Percentiles rank a stretch among this genome's conserved stretches.
phyloP scores from a whole-genome alignment of 2,888 invertebrate genomes.

The Diaprepes abbreviatus region DNA sequence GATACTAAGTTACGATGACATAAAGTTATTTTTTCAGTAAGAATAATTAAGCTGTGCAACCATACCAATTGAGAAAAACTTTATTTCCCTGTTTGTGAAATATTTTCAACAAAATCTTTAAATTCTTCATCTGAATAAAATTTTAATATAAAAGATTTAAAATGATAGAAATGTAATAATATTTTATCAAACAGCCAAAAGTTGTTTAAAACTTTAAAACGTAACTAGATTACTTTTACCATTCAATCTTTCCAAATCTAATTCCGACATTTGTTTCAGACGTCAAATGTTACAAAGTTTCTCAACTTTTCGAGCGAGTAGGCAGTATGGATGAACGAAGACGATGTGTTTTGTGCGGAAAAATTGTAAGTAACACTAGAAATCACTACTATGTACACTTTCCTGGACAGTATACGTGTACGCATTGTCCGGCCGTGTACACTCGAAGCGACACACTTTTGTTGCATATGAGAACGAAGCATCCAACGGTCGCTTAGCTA shows the following conservation, averaged over 20 bases:
- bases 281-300: conserved; percentile 71
- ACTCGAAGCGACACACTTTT: conserved; percentile 73
- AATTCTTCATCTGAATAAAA: no score
- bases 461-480: conserved; percentile 73
- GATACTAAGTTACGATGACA: no score
- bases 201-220: not conserved
- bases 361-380: conserved; percentile 74
- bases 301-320: conserved; percentile 73
- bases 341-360: conserved; percentile 73
- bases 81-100: no score
- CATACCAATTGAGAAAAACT: no score
- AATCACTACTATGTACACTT: conserved; percentile 76
- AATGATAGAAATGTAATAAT: no score
- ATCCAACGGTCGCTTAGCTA: conserved; percentile 67
- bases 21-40: no score
- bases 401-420: conserved; percentile 73
- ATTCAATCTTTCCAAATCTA: not conserved
- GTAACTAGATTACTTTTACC: not conserved
- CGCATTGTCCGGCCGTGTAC: conserved; percentile 73
- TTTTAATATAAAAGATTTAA: no score
- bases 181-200: not conserved
- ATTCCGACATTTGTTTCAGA: conserved; percentile 67
- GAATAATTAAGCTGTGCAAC: no score
- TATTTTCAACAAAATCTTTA: no score
- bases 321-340: conserved; percentile 72